Percentiles rank a stretch among this genome's conserved stretches.
Conservation (phyloP, 1,140 invertebrate species). For the Oedothorax gibbosus region DNA sequence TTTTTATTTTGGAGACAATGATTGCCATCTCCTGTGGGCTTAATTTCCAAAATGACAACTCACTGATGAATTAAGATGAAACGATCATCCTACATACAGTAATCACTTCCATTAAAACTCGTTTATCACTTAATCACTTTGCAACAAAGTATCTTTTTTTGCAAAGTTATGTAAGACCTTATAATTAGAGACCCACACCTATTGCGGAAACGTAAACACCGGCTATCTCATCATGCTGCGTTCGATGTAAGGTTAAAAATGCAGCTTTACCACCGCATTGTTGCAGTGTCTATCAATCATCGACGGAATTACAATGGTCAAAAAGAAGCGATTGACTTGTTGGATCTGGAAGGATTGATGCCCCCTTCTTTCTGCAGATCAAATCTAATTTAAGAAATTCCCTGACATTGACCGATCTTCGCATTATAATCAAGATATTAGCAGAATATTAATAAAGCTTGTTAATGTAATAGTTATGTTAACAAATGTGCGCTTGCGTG, state of each 20-base stretch:
- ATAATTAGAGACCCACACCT: conserved; percentile 45
- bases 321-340: conserved; percentile 10
- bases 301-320: conserved; percentile 3
- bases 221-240: background rate
- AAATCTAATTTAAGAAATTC: too few species aligned
- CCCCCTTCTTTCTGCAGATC: too few species aligned
- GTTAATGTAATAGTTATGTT: too few species aligned
- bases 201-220: conserved; percentile 35
- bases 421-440: too few species aligned
- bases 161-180: background rate
- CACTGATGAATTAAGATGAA: conserved; percentile 45
- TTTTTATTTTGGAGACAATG: too few species aligned
- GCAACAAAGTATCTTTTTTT: conserved; percentile 46
- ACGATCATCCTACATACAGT: background rate
- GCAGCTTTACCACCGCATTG: background rate
- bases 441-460: too few species aligned
- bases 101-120: conserved; percentile 44
- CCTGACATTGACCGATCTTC: too few species aligned
- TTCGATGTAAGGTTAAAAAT: background rate
- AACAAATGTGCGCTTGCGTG: too few species aligned
- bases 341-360: too few species aligned
- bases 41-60: conserved; percentile 45
- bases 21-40: background rate
- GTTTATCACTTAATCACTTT: conserved; percentile 31
- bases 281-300: conserved; percentile 34